phyloP scores from a whole-genome alignment of 2,113 vertebrate species.

The Pelusios castaneus region DNA sequence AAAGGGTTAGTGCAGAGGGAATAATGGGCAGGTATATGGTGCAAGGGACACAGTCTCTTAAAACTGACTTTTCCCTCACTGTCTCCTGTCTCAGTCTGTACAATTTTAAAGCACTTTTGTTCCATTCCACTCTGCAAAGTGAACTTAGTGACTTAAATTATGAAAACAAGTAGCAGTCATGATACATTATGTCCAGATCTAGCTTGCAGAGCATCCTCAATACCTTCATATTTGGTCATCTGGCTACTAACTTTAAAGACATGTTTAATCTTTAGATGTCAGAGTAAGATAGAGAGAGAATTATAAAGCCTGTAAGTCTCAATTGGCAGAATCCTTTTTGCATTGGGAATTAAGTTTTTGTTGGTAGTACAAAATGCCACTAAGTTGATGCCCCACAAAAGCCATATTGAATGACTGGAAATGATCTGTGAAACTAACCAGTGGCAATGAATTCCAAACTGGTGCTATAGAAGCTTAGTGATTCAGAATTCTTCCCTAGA shows the following conservation, averaged over 20 bases:
- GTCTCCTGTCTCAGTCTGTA: fast-evolving
- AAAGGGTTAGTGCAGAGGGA: not conserved
- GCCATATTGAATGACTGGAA: not conserved
- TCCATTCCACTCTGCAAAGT: not conserved
- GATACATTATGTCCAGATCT: not conserved
- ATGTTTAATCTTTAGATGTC: not conserved
- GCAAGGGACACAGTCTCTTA: not conserved
- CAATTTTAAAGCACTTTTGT: too few relatives aligned
- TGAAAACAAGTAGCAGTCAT: not conserved
- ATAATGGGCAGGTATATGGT: not conserved
- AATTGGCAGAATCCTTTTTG: not conserved
- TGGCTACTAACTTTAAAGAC: not conserved
- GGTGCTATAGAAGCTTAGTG: not conserved
- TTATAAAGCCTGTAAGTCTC: not conserved
- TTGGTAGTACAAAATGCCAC: not conserved
- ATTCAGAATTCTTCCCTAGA: not conserved
- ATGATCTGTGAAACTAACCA: not conserved
- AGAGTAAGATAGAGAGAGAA: not conserved
- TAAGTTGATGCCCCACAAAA: not conserved
- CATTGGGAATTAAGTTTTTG: not conserved
- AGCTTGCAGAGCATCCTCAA: not conserved
- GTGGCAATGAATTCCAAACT: not conserved
- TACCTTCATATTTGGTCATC: not conserved
- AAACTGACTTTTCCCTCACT: not conserved
- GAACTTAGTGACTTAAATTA: fast-evolving